Evolutionary conservation across 2,797 vertebrate species (phyloP).

Genomic region (Pseudocheirus occidentalis): DNA sequence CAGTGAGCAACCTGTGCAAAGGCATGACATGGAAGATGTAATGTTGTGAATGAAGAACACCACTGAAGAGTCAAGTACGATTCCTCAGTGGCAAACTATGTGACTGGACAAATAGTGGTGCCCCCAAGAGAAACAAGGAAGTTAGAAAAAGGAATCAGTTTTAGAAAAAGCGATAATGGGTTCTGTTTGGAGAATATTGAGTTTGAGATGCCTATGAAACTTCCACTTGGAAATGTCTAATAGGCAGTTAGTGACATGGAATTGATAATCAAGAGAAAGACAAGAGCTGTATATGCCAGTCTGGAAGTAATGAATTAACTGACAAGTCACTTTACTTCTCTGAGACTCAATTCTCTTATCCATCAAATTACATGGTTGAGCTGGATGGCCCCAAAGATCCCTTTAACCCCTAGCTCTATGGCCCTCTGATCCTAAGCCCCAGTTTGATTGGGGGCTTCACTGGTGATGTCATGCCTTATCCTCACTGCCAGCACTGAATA

Average conservation of each 20-base stretch:
- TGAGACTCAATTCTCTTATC: neutral
- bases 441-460: neutral
- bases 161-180: neutral
- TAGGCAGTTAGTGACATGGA: neutral
- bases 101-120: neutral
- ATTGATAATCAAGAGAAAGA: neutral
- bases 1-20: neutral
- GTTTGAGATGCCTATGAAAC: neutral
- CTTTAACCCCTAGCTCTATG: neutral
- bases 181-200: neutral
- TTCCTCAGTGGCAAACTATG: neutral
- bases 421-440: neutral
- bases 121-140: neutral
- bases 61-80: neutral
- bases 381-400: neutral
- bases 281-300: neutral
- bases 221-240: neutral
- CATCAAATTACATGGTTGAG: neutral
- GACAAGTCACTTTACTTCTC: neutral
- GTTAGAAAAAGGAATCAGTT: neutral
- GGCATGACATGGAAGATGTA: neutral
- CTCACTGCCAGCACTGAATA: neutral
- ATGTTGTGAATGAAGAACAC: neutral
- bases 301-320: neutral
- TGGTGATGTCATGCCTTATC: neutral